A percentile compares a stretch with the other conserved stretches of the same genome.
phyloP scores from a whole-genome alignment of 1,140 invertebrate species.

The Babylonia areolata region DNA sequence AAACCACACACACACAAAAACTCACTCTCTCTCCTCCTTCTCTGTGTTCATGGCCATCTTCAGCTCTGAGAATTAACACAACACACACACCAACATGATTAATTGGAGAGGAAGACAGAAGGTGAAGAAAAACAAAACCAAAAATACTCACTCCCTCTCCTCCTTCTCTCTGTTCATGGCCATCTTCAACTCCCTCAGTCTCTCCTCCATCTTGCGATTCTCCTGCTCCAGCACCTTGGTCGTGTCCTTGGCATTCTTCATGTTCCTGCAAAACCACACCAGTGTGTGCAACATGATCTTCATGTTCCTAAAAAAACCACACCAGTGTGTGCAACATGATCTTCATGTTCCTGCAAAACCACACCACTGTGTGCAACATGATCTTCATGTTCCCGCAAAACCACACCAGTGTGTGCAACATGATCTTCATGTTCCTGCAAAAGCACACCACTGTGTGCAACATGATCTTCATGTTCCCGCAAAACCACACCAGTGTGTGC shows the following conservation, averaged over 20 bases:
- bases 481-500: too few relatives aligned
- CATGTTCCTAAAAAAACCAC: too few relatives aligned
- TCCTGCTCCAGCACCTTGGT: slow-evolving; percentile 71
- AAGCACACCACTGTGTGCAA: too few relatives aligned
- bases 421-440: slow-evolving; percentile 64
- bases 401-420: too few relatives aligned
- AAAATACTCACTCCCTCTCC: slow-evolving; percentile 73
- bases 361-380: too few relatives aligned
- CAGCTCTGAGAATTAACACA: too few relatives aligned
- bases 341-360: slow-evolving; percentile 64
- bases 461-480: slow-evolving; percentile 66
- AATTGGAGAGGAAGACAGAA: too few relatives aligned
- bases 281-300: too few relatives aligned
- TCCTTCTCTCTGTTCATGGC: slow-evolving; percentile 75
- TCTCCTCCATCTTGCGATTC: slow-evolving; percentile 74
- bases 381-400: slow-evolving; percentile 64
- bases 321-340: too few relatives aligned
- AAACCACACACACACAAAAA: too few relatives aligned
- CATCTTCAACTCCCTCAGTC: slow-evolving; percentile 71
- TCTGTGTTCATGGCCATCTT: slow-evolving; percentile 73
- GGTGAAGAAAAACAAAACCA: too few relatives aligned
- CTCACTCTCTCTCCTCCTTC: slow-evolving; percentile 75
- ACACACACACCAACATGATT: too few relatives aligned
- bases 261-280: slow-evolving; percentile 61
- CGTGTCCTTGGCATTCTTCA: slow-evolving; percentile 65